Evolutionary conservation across 2,113 vertebrate species (phyloP).

Genomic region (Dunckerocampus dactyliophorus): DNA sequence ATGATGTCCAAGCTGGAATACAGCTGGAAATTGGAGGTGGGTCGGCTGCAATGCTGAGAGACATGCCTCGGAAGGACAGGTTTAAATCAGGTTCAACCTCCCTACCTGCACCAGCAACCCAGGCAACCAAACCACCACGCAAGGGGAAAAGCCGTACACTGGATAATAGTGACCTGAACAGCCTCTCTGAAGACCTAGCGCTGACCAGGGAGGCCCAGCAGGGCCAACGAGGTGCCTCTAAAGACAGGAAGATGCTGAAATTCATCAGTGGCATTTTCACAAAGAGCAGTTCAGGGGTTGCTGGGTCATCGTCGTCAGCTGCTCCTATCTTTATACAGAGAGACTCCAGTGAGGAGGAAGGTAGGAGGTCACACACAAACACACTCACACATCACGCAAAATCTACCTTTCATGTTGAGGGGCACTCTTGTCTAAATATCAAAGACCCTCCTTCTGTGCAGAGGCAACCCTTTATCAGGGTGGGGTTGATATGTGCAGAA

Average conservation of each 20-base stretch:
- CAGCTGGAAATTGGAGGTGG: conserved; percentile 40
- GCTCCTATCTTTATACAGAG: conserved; percentile 71
- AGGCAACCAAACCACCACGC: conserved; percentile 71
- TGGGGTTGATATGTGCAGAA: conserved; percentile 30
- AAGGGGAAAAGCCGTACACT: conserved; percentile 92
- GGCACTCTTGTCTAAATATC: neutral
- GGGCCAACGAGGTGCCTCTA: conserved; percentile 74
- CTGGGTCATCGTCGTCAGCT: conserved; percentile 57
- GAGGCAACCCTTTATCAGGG: conserved; percentile 34
- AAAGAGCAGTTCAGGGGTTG: conserved; percentile 81
- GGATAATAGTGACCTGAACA: conserved; percentile 91
- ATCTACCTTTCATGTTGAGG: neutral
- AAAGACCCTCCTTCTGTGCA: conserved; percentile 15
- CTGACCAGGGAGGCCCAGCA: conserved; percentile 64
- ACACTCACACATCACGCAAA: conserved; percentile 3
- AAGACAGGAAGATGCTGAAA: conserved; percentile 95
- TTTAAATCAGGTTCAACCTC: conserved; percentile 65
- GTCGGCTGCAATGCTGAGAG: conserved; percentile 60
- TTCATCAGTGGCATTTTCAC: conserved; percentile 97
- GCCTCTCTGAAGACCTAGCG: conserved; percentile 75
- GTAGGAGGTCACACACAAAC: conserved; percentile 49
- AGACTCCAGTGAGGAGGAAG: conserved; percentile 79
- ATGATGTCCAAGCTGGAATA: conserved; percentile 34
- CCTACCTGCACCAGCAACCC: conserved; percentile 57
- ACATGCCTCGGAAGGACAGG: conserved; percentile 76